These are phyloP conservation scores for Syngnathoides biaculeatus DNA, from an alignment of 2,113 vertebrate species.

Conservation along the genomic window DNA sequence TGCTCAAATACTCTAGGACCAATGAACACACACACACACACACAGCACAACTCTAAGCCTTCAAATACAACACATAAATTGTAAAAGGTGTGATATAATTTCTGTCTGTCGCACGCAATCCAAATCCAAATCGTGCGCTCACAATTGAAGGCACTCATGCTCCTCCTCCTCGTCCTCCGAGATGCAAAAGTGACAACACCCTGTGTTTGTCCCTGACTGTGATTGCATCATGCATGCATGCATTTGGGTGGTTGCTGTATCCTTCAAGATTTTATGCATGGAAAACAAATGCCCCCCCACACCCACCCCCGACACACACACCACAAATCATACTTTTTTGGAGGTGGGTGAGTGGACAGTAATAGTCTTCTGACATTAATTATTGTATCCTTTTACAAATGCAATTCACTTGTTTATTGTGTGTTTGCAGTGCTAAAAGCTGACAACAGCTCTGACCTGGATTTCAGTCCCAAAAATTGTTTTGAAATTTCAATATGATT, in stretches of 20 bases:
- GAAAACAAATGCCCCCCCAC: neutral
- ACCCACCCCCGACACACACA: too few relatives aligned
- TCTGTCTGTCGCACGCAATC: neutral
- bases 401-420: neutral
- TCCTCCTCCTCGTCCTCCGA: neutral
- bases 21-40: slow-evolving; percentile 8
- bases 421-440: neutral
- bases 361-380: neutral
- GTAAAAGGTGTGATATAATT: neutral
- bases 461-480: neutral
- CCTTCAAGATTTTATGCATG: neutral
- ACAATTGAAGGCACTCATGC: neutral
- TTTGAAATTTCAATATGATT: neutral
- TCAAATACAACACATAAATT: neutral
- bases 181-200: slow-evolving; percentile 1
- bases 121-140: neutral
- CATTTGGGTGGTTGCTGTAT: neutral
- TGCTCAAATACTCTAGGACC: neutral
- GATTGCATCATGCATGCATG: slow-evolving; percentile 3
- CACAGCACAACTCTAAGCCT: neutral
- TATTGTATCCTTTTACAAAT: neutral
- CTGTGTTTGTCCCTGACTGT: neutral
- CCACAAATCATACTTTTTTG: too few relatives aligned
- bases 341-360: neutral
- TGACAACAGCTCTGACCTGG: neutral